Percentiles rank a stretch among this genome's conserved stretches.
These are phyloP conservation scores for Halichondria panicea DNA, from an alignment of 37 sponge, comb jelly and placozoan genomes.

Conservation along the genomic window DNA sequence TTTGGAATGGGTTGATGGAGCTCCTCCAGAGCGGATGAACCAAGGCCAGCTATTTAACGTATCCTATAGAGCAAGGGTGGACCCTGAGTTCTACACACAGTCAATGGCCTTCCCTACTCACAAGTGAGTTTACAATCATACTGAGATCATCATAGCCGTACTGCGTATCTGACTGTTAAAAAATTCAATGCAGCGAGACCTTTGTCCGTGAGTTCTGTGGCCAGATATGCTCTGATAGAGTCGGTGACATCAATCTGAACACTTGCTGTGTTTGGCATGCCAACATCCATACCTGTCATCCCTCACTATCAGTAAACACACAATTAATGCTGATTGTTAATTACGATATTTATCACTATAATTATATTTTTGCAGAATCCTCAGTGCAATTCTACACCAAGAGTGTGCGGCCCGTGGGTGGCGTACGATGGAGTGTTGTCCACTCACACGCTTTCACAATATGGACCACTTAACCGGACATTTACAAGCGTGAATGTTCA, in stretches of 20 bases:
- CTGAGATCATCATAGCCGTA: not conserved
- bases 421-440: slow-evolving; percentile 46
- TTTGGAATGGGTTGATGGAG: slow-evolving; percentile 26
- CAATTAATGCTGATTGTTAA: not conserved
- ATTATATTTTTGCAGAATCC: too few relatives aligned
- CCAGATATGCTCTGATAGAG: slow-evolving; percentile 1
- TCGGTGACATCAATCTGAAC: not conserved
- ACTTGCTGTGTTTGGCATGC: slow-evolving; percentile 87
- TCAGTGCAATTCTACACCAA: too few relatives aligned
- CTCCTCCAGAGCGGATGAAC: slow-evolving; percentile 21
- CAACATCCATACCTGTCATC: slow-evolving; percentile 79
- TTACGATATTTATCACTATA: not conserved
- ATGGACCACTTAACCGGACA: slow-evolving; percentile 21
- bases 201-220: slow-evolving; percentile 23
- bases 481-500: slow-evolving; percentile 13
- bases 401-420: slow-evolving; percentile 91
- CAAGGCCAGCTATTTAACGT: slow-evolving; percentile 31
- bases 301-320: slow-evolving; percentile 8
- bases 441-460: slow-evolving; percentile 72
- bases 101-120: not conserved
- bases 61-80: slow-evolving; percentile 9
- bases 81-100: slow-evolving; percentile 24
- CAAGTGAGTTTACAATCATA: slow-evolving; percentile 1
- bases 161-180: not conserved
- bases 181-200: not conserved